phyloP scores from a whole-genome alignment of 2,888 invertebrate species.

The Drosophila setosimentum region DNA sequence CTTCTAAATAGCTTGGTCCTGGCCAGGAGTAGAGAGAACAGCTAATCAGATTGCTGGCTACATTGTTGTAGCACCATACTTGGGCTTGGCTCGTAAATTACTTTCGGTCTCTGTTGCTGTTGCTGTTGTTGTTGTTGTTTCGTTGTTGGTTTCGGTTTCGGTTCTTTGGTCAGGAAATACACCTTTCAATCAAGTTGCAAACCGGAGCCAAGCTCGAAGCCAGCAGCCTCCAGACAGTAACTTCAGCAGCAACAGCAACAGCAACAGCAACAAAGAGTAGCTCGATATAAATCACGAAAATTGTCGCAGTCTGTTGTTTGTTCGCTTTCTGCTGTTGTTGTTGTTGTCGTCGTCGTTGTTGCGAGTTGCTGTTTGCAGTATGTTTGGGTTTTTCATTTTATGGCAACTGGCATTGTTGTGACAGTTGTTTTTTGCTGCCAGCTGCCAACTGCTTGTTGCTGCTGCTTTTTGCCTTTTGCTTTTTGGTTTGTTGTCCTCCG shows the following conservation, averaged over 20 bases:
- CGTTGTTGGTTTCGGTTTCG: slow-evolving; percentile 14
- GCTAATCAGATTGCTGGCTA: slow-evolving; percentile 23
- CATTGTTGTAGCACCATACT: slow-evolving; percentile 20
- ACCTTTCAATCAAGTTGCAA: slow-evolving; percentile 51
- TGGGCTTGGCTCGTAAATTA: slow-evolving; percentile 43
- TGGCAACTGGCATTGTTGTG: slow-evolving; percentile 59
- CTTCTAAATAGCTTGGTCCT: slow-evolving; percentile 16
- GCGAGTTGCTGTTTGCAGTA: slow-evolving; percentile 34
- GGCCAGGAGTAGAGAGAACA: slow-evolving; percentile 2
- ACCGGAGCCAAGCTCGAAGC: slow-evolving; percentile 21
- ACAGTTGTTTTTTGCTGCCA: slow-evolving; percentile 55
- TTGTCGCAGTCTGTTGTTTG: slow-evolving; percentile 50
- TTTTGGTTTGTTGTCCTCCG: slow-evolving; percentile 31
- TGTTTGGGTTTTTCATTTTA: slow-evolving; percentile 32
- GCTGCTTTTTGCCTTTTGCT: slow-evolving; percentile 1
- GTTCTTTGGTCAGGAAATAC: slow-evolving; percentile 46
- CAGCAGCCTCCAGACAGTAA: slow-evolving; percentile 25
- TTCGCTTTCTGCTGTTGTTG: slow-evolving; percentile 5
- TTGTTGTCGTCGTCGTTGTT: slow-evolving; percentile 8
- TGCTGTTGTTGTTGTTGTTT: slow-evolving; percentile 10
- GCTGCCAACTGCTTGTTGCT: slow-evolving; percentile 9
- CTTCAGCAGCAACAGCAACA: slow-evolving; percentile 20
- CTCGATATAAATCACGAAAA: slow-evolving; percentile 63
- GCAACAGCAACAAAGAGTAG: slow-evolving; percentile 22
- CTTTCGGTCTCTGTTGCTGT: slow-evolving; percentile 27